These are phyloP conservation scores for Procambarus virginalis DNA, from an alignment of 1,140 invertebrate genomes.

Conservation along the genomic window DNA sequence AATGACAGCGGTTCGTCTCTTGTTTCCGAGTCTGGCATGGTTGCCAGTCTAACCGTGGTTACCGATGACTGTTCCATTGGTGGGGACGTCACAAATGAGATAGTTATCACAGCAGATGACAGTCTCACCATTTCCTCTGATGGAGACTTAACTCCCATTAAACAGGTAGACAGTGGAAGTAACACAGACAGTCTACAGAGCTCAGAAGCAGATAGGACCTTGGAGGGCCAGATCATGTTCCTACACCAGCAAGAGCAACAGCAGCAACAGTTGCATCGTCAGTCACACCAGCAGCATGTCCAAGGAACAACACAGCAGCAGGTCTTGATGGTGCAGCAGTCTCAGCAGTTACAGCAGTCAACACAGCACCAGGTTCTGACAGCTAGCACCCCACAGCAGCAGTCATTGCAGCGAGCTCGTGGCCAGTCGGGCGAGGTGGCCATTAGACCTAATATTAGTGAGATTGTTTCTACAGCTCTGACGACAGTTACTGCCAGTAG, in stretches of 20 bases:
- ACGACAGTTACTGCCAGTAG: neutral
- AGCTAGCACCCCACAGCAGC: slow-evolving; percentile 12
- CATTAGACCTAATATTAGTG: slow-evolving; percentile 22
- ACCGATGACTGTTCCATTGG: slow-evolving; percentile 17
- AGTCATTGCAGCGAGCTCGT: neutral
- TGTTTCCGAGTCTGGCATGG: slow-evolving; percentile 16
- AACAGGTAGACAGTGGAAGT: neutral
- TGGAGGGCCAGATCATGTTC: slow-evolving; percentile 13
- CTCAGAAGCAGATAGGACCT: neutral
- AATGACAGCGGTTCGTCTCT: neutral
- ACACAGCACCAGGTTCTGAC: neutral
- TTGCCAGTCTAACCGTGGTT: slow-evolving; percentile 30
- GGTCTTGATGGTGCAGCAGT: neutral
- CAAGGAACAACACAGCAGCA: neutral
- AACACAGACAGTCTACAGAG: slow-evolving; percentile 3
- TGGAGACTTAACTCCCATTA: slow-evolving; percentile 24
- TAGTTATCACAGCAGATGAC: slow-evolving; percentile 33
- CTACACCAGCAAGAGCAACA: slow-evolving; percentile 32
- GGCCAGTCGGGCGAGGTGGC: neutral
- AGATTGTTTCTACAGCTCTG: neutral
- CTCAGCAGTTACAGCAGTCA: neutral
- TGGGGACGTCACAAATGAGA: slow-evolving; percentile 22
- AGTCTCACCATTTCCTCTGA: slow-evolving; percentile 16
- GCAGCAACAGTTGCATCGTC: neutral
- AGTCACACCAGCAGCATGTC: neutral